These are phyloP conservation scores for Catharus bicknelli DNA, from an alignment of 2,113 vertebrate species.

Conservation along the genomic window DNA sequence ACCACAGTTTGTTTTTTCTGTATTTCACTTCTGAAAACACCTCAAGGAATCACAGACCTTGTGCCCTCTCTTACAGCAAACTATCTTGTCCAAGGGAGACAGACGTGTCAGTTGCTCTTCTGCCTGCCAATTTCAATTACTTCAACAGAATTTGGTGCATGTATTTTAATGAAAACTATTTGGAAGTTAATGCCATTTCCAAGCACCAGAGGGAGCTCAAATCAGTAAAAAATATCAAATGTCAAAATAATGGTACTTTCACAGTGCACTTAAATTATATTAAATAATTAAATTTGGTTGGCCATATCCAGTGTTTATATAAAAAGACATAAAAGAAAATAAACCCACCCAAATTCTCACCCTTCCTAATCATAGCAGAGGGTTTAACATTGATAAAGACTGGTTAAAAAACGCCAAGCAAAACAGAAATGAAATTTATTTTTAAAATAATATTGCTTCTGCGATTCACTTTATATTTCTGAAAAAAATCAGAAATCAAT, in stretches of 20 bases:
- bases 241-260: background rate
- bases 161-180: background rate
- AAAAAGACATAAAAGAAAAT: background rate
- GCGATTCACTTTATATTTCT: background rate
- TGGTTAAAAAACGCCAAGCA: background rate
- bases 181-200: background rate
- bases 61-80: background rate
- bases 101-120: background rate
- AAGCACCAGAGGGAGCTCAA: constrained; percentile 55
- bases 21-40: background rate
- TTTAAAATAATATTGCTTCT: background rate
- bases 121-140: background rate
- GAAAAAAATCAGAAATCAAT: background rate
- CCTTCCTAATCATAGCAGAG: background rate
- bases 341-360: background rate
- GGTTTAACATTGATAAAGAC: background rate
- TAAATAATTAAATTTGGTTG: background rate
- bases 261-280: background rate
- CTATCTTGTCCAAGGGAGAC: background rate
- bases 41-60: background rate
- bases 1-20: background rate
- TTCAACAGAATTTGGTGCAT: background rate
- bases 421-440: background rate
- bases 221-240: background rate
- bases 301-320: background rate